phyloP scores from a whole-genome alignment of 2,797 vertebrate genomes.

The Telmatherina bonti region DNA sequence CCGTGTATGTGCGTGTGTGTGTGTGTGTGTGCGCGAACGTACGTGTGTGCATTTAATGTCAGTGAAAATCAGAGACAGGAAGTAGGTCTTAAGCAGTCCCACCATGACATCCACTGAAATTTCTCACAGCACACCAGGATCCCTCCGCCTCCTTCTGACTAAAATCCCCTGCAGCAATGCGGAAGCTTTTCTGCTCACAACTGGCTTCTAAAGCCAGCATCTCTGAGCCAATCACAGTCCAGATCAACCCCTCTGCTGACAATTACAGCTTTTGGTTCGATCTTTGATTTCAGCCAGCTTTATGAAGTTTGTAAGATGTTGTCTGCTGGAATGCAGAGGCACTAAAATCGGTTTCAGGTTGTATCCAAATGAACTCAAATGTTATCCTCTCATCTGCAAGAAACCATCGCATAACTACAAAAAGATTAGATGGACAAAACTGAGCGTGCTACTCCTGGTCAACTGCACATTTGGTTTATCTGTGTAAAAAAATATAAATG shows the following conservation, averaged over 20 bases:
- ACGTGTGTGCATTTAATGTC: constrained; percentile 28
- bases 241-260: constrained; percentile 56
- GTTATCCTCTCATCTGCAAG: background rate
- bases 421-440: constrained; percentile 23
- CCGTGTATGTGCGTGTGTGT: constrained; percentile 7
- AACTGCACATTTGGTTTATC: constrained; percentile 39
- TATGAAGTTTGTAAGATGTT: constrained; percentile 32
- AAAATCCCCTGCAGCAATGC: constrained; percentile 63
- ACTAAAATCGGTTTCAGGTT: background rate
- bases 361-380: background rate
- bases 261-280: constrained; percentile 48
- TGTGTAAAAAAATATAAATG: constrained; percentile 48
- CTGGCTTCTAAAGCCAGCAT: constrained; percentile 60
- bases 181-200: constrained; percentile 50
- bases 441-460: too few relatives aligned
- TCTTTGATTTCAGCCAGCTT: constrained; percentile 41
- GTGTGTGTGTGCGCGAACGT: background rate
- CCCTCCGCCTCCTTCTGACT: constrained; percentile 56
- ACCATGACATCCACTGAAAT: constrained; percentile 64
- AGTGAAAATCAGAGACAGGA: constrained; percentile 26
- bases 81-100: constrained; percentile 54
- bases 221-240: constrained; percentile 61
- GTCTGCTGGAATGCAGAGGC: constrained; percentile 28
- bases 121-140: constrained; percentile 57
- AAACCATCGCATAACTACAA: constrained; percentile 16